These are phyloP conservation scores for Corvus cornix DNA, from an alignment of 2,113 vertebrate genomes.

Conservation along the genomic window DNA sequence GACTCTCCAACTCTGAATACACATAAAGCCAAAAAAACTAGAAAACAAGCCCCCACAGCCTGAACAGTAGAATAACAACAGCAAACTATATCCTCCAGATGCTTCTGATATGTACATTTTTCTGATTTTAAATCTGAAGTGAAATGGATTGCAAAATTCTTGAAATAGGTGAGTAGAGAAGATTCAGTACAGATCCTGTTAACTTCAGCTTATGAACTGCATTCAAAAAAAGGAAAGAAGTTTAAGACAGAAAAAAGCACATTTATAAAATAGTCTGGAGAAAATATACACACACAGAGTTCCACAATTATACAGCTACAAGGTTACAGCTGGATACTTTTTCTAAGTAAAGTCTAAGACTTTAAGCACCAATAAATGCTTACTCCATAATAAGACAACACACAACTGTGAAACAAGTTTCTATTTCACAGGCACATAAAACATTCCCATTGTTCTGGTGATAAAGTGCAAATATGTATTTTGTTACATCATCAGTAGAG, in stretches of 20 bases:
- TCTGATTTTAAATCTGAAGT: background rate
- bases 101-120: background rate
- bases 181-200: background rate
- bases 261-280: background rate
- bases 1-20: background rate
- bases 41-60: background rate
- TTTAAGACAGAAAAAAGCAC: background rate
- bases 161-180: background rate
- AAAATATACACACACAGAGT: background rate
- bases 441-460: background rate
- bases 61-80: background rate
- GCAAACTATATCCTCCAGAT: background rate
- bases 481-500: accelerated
- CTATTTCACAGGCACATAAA: background rate
- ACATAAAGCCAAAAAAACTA: background rate
- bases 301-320: background rate
- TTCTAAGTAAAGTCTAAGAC: background rate
- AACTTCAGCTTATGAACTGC: background rate
- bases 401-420: background rate
- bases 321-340: background rate
- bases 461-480: background rate
- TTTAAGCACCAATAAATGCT: background rate
- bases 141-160: background rate
- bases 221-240: background rate
- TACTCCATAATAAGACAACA: background rate